phyloP scores from a whole-genome alignment of 2,888 invertebrate species.

The Tineola bisselliella region DNA sequence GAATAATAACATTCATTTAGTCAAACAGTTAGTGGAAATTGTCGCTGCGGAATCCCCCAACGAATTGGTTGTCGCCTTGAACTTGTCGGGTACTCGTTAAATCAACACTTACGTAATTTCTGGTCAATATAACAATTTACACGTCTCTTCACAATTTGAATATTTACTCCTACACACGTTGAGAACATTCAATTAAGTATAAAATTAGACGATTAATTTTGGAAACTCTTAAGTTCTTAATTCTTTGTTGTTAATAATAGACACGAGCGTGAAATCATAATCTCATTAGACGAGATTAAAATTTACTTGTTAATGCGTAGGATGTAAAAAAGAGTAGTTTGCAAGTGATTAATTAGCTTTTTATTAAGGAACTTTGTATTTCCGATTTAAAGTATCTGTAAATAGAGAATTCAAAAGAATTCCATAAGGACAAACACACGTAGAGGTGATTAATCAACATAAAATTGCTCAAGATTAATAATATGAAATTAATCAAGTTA shows the following conservation, averaged over 20 bases:
- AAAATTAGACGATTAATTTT: background rate
- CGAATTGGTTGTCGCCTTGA: slow-evolving; percentile 37
- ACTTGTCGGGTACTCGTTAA: slow-evolving; percentile 40
- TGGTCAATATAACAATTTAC: slow-evolving; percentile 51
- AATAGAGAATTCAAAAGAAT: background rate
- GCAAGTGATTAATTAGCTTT: too few species aligned
- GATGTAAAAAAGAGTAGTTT: too few species aligned
- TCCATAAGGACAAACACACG: background rate
- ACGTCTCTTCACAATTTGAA: slow-evolving; percentile 21
- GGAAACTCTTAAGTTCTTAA: background rate
- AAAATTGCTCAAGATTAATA: background rate
- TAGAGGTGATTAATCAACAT: background rate
- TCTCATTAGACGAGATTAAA: background rate
- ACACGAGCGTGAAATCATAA: background rate
- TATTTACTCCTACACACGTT: background rate
- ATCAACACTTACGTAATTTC: slow-evolving; percentile 48
- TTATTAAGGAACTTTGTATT: too few species aligned
- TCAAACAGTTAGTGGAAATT: background rate
- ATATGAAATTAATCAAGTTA: background rate
- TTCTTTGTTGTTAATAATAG: background rate
- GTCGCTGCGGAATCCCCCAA: slow-evolving; percentile 10
- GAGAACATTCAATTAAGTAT: background rate
- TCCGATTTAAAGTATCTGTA: too few species aligned
- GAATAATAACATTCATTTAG: too few species aligned
- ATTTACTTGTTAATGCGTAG: background rate